Conservation (phyloP, 2,797 vertebrate genomes). For the Falco rusticolus region DNA sequence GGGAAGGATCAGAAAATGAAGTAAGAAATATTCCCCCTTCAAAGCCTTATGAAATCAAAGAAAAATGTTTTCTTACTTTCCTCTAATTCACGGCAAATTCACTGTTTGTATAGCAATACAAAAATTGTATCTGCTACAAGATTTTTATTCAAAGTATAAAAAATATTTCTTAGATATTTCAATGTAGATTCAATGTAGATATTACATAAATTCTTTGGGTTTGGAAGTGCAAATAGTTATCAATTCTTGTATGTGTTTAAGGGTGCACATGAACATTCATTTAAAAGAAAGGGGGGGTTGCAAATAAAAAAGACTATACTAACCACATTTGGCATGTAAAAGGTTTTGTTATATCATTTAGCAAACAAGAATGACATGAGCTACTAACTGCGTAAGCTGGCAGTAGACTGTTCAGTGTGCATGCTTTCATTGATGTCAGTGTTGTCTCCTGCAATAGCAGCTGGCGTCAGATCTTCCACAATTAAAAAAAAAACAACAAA, state of each 20-base stretch:
- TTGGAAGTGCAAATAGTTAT: neutral
- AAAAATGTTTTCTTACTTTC: neutral
- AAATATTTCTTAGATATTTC: neutral
- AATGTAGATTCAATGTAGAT: neutral
- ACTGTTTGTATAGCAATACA: too few species aligned
- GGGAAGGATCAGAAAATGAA: neutral
- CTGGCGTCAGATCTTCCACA: neutral
- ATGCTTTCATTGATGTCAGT: neutral
- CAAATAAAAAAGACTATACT: neutral
- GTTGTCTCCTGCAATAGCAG: neutral
- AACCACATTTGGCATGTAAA: neutral
- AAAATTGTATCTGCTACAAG: neutral
- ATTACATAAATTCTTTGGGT: neutral
- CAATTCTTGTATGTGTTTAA: neutral
- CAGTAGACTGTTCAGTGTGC: neutral
- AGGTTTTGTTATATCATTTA: neutral
- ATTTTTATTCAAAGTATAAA: neutral
- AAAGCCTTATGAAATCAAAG: neutral
- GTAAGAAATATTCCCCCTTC: neutral
- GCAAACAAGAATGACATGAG: neutral
- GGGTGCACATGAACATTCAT: fast-evolving
- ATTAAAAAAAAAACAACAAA: too few species aligned
- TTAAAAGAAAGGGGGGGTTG: neutral
- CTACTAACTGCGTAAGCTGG: neutral
- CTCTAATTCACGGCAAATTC: neutral